Conservation (phyloP, 2,113 vertebrate species). For the Etheostoma cragini region DNA sequence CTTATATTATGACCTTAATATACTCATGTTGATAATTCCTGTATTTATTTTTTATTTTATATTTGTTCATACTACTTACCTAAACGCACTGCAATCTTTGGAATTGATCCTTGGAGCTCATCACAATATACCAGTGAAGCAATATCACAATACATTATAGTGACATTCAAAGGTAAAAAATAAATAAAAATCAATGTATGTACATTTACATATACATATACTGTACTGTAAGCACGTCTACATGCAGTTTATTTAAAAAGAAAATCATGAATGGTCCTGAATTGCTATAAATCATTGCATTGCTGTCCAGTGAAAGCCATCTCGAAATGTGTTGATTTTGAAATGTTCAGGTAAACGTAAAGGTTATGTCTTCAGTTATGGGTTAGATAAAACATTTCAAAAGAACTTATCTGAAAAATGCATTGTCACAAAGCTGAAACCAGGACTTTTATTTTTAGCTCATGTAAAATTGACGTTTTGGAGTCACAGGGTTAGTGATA, state of each 20-base stretch:
- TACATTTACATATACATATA: too few species aligned
- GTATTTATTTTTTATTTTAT: neutral
- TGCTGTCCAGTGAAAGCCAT: neutral
- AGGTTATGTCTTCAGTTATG: too few species aligned
- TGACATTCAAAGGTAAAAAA: neutral
- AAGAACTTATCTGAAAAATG: neutral
- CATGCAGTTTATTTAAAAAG: too few species aligned
- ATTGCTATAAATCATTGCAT: neutral
- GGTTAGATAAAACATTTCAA: too few species aligned
- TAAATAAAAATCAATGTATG: neutral
- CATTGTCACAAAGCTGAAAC: neutral
- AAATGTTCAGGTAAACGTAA: too few species aligned
- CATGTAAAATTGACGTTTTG: too few species aligned
- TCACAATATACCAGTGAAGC: neutral
- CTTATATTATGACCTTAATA: too few species aligned
- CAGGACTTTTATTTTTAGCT: neutral
- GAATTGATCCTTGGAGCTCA: neutral
- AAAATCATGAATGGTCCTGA: neutral
- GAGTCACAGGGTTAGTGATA: too few species aligned
- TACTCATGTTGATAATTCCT: neutral
- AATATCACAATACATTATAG: neutral
- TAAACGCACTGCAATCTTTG: neutral
- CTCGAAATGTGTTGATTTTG: too few species aligned
- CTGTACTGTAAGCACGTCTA: too few species aligned
- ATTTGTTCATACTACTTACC: neutral